Evolutionary conservation across 2,113 vertebrate genomes (phyloP).

Genomic region (Caracal caracal): DNA sequence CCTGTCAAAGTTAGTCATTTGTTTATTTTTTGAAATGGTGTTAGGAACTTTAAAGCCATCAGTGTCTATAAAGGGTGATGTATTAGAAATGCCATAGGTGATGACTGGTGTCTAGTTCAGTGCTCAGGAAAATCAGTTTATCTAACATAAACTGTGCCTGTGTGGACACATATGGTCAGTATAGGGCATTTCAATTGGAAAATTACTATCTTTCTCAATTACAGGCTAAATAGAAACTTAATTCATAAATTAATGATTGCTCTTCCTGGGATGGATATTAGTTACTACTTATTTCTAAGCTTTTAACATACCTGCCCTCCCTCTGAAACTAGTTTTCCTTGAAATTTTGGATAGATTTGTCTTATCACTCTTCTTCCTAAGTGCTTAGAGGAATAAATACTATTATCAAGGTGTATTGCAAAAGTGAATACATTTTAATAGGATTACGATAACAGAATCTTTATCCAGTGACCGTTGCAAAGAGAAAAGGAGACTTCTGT

Average conservation of each 20-base stretch:
- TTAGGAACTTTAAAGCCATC: conserved; percentile 2
- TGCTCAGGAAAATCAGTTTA: background rate
- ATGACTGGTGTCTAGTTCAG: background rate
- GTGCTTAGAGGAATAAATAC: conserved; percentile 68
- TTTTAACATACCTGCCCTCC: background rate
- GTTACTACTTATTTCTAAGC: background rate
- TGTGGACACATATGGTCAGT: background rate
- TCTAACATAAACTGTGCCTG: background rate
- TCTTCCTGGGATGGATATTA: background rate
- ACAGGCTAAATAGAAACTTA: background rate
- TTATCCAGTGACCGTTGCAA: conserved; percentile 48
- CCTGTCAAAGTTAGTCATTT: background rate
- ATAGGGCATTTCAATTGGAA: background rate
- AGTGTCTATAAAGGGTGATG: background rate
- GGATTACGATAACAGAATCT: conserved; percentile 65
- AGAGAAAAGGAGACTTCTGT: conserved; percentile 56
- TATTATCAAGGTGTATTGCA: conserved; percentile 50
- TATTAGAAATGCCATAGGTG: background rate
- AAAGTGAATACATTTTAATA: conserved; percentile 74
- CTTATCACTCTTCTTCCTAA: conserved; percentile 38
- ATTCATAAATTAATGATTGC: background rate
- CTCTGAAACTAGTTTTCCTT: conserved; percentile 18
- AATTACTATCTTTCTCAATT: background rate
- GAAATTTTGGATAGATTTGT: conserved; percentile 49
- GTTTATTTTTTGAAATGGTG: background rate